Evolutionary conservation across 37 sponge, comb jelly and placozoan genomes (phyloP).

Genomic region (Ephydatia muelleri): DNA sequence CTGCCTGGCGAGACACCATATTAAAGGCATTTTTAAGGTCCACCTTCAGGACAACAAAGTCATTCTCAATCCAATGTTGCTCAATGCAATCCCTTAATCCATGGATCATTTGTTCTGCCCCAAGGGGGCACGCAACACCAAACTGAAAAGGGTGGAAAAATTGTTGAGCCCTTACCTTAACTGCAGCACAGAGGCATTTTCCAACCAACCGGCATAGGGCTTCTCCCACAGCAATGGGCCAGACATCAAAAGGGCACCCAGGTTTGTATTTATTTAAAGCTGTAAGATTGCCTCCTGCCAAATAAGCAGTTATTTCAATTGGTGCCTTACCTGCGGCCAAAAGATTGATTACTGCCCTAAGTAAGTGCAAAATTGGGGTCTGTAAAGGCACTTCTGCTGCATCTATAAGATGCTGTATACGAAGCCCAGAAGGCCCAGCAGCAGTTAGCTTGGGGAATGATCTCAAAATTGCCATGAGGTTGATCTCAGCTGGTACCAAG

Average conservation of each 20-base stretch:
- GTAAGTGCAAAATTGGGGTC: neutral
- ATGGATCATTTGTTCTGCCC: neutral
- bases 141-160: neutral
- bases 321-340: neutral
- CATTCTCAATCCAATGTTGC: neutral
- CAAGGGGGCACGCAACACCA: neutral
- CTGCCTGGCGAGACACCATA: constrained; percentile 2
- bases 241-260: neutral
- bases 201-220: neutral
- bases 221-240: neutral
- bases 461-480: neutral
- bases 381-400: neutral
- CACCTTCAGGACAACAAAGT: constrained; percentile 5
- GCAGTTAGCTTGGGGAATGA: neutral
- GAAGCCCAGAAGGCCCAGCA: neutral
- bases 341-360: neutral
- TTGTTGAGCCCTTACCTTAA: neutral
- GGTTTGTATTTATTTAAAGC: neutral
- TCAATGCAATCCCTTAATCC: neutral
- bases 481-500: neutral
- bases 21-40: constrained; percentile 34
- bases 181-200: constrained; percentile 1
- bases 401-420: neutral
- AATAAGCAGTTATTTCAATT: neutral
- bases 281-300: constrained; percentile 1